These are phyloP conservation scores for Okamejei kenojei DNA, from an alignment of 2,797 vertebrate genomes.

Conservation along the genomic window DNA sequence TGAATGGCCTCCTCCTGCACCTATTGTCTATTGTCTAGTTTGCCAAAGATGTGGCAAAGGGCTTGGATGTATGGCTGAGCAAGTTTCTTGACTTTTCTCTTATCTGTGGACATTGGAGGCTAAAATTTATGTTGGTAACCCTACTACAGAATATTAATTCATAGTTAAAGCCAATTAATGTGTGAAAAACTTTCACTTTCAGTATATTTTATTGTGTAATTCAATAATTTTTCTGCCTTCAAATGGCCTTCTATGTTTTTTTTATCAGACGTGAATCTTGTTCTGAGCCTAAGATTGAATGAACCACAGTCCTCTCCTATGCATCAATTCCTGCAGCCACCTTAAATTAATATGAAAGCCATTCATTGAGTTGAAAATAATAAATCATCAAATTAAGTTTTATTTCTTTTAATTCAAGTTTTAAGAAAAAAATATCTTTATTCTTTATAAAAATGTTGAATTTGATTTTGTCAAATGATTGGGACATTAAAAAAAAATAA, in stretches of 20 bases:
- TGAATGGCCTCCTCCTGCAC: too few species aligned
- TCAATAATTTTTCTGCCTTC: background rate
- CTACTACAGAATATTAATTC: background rate
- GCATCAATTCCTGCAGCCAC: background rate
- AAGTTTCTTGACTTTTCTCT: background rate
- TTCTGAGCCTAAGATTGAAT: background rate
- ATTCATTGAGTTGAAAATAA: background rate
- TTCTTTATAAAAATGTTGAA: too few species aligned
- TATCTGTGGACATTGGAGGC: too few species aligned
- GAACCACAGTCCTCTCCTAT: background rate
- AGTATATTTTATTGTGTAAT: background rate
- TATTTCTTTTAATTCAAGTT: too few species aligned
- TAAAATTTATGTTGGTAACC: background rate
- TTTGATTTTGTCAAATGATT: background rate
- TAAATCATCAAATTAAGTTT: background rate
- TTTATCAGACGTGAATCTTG: background rate
- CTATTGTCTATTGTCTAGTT: too few species aligned
- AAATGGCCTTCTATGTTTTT: background rate
- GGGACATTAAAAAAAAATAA: background rate
- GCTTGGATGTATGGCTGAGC: background rate
- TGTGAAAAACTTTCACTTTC: background rate
- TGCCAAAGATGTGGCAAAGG: background rate
- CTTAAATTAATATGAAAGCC: background rate
- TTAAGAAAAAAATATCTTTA: too few species aligned
- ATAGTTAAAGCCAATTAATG: background rate